phyloP scores from a whole-genome alignment of 2,888 invertebrate genomes.

The Cerastoderma edule region DNA sequence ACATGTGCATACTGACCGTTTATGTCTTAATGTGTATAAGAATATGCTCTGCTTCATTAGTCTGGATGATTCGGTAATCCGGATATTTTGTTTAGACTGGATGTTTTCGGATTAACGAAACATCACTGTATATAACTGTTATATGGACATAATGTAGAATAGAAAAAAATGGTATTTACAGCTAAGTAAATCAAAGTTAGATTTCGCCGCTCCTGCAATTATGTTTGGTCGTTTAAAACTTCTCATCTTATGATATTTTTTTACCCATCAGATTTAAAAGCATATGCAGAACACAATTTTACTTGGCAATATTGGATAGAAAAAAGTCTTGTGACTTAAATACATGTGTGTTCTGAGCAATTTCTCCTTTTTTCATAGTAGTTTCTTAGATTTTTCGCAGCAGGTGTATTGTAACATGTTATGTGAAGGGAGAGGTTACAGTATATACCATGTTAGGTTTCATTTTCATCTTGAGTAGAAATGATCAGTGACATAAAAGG shows the following conservation, averaged over 20 bases:
- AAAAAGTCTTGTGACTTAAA: neutral
- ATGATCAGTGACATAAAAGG: neutral
- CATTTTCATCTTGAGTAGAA: neutral
- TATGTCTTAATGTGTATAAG: too few relatives aligned
- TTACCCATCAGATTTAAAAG: neutral
- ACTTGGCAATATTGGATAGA: neutral
- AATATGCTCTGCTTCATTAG: too few relatives aligned
- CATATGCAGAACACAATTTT: too few relatives aligned
- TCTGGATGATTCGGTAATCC: too few relatives aligned
- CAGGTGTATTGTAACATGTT: neutral
- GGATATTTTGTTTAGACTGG: too few relatives aligned
- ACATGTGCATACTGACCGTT: too few relatives aligned
- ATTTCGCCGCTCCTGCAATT: neutral
- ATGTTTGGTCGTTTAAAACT: neutral
- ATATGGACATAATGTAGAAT: too few relatives aligned
- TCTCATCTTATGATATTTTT: neutral
- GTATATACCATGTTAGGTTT: neutral
- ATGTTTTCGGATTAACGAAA: too few relatives aligned
- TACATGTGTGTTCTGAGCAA: constrained; percentile 4
- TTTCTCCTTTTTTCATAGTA: constrained; percentile 5
- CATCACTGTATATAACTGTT: too few relatives aligned
- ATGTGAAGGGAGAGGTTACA: neutral
- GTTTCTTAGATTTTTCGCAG: neutral
- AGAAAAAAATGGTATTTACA: neutral
- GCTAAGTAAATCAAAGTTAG: neutral